Conservation (phyloP, 2,888 invertebrate genomes). For the Siphlonurus alternatus region DNA sequence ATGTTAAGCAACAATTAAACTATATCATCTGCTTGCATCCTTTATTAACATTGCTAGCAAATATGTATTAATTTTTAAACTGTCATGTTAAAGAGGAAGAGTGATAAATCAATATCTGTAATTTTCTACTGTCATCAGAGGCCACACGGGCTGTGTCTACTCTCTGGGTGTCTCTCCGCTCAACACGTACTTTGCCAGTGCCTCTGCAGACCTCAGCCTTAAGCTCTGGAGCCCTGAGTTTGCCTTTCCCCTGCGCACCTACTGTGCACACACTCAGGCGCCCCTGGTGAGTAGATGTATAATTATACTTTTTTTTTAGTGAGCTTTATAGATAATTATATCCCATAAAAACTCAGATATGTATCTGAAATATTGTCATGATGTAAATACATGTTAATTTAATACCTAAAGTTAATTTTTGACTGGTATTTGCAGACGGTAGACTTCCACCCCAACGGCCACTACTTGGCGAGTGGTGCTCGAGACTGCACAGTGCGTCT, state of each 20-base stretch:
- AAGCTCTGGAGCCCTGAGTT: conserved; percentile 68
- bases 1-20: no score
- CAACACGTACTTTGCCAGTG: conserved; percentile 55
- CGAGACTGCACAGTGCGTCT: conserved; percentile 76
- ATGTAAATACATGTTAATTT: no score
- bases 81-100: no score
- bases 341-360: no score
- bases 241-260: conserved; percentile 64
- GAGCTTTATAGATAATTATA: no score
- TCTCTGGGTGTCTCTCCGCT: conserved; percentile 56
- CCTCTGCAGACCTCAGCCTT: conserved; percentile 64
- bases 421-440: no score
- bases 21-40: no score
- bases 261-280: conserved; percentile 76
- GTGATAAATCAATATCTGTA: no score
- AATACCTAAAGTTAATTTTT: no score
- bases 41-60: conserved; percentile 16
- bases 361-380: no score
- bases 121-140: no score
- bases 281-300: conserved; percentile 48
- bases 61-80: background rate
- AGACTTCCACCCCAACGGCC: conserved; percentile 85
- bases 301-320: background rate
- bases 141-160: conserved; percentile 84
- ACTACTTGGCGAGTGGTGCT: conserved; percentile 78